phyloP scores from a whole-genome alignment of 2,797 vertebrate species.

The Forpus xanthops region DNA sequence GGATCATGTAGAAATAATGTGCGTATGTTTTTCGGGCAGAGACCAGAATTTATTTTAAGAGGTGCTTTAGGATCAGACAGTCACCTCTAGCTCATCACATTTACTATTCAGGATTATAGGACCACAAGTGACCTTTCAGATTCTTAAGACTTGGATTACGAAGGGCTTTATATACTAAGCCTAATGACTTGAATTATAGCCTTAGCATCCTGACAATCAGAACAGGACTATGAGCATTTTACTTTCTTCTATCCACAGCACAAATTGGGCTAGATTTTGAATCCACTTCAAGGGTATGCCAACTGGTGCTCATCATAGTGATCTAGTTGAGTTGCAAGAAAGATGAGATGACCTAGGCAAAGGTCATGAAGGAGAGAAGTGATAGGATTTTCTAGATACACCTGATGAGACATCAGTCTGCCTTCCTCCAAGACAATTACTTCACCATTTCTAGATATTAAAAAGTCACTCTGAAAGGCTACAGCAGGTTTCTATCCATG shows the following conservation, averaged over 20 bases:
- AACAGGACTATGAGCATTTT: conserved; percentile 24
- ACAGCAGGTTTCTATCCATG: background rate
- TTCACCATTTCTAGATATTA: conserved; percentile 1
- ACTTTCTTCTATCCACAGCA: conserved; percentile 32
- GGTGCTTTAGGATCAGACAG: conserved; percentile 46
- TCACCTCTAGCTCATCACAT: conserved; percentile 12
- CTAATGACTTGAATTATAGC: conserved; percentile 59
- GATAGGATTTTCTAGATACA: conserved; percentile 36
- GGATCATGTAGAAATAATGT: background rate
- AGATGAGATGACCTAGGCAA: conserved; percentile 19
- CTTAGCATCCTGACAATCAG: conserved; percentile 39
- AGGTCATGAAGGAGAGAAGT: background rate
- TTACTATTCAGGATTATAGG: conserved; percentile 46
- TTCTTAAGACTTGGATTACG: conserved; percentile 61
- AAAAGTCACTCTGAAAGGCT: background rate
- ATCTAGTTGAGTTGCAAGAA: background rate
- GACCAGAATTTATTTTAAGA: conserved; percentile 1
- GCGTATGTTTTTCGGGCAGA: conserved; percentile 15
- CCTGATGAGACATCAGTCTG: conserved; percentile 6
- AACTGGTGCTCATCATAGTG: background rate
- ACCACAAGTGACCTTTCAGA: conserved; percentile 54
- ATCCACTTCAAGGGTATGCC: conserved; percentile 7
- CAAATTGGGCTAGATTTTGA: conserved; percentile 16
- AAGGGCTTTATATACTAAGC: conserved; percentile 49
- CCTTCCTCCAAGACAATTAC: background rate